These are phyloP conservation scores for Globia sparganii DNA, from an alignment of 2,888 invertebrate genomes.

Conservation along the genomic window DNA sequence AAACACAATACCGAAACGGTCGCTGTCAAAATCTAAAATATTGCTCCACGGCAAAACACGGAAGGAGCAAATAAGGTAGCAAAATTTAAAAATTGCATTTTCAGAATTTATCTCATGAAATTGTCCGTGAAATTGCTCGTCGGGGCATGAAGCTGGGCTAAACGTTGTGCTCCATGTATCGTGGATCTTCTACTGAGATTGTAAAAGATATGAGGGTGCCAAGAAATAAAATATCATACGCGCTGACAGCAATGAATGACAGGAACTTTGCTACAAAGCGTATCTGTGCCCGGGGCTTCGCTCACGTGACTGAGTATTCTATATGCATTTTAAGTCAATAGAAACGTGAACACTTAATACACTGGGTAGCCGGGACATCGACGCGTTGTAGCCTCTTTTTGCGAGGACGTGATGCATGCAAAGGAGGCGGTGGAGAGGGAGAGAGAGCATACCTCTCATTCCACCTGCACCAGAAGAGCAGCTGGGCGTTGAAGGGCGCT, in stretches of 20 bases:
- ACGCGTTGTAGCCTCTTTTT: no score
- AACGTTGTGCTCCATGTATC: constrained; percentile 68
- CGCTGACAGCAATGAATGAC: constrained; percentile 42
- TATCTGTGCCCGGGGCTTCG: not conserved
- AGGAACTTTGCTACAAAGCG: constrained; percentile 1
- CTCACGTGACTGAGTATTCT: not conserved
- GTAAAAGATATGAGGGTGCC: constrained; percentile 61
- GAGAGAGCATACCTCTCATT: no score
- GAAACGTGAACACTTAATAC: no score
- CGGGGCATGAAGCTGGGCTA: constrained; percentile 68
- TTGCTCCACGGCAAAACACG: constrained; percentile 35
- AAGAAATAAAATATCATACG: constrained; percentile 50
- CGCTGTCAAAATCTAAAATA: constrained; percentile 56
- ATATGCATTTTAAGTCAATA: no score
- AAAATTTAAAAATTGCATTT: constrained; percentile 72
- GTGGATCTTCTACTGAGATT: constrained; percentile 63
- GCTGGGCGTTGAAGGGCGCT: no score
- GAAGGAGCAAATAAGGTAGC: constrained; percentile 61
- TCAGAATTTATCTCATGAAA: constrained; percentile 73
- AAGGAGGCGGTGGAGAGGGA: no score
- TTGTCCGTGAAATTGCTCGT: constrained; percentile 74
- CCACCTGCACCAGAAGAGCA: no score
- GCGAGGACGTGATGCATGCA: no score
- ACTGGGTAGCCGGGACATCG: no score
- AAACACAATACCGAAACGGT: constrained; percentile 34